Evolutionary conservation across 2,797 vertebrate genomes (phyloP), one percentile per base, ranked within the genome.

Genomic region (Stomatorhinus walkeri): DNA sequence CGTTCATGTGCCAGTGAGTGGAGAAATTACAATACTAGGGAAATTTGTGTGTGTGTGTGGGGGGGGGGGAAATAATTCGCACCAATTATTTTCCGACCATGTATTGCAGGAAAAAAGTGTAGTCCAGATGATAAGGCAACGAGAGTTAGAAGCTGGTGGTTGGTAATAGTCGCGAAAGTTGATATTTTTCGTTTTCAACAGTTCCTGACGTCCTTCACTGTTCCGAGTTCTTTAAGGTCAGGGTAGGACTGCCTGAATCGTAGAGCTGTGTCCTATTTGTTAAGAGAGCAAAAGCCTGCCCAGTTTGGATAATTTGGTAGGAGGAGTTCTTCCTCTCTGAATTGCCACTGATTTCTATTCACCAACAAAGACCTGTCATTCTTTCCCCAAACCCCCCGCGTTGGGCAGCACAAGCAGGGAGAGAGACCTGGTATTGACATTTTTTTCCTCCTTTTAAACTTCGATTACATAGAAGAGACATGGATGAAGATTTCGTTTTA

Each of bases 341-440:
- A 94, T 96, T 94, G 94, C 96, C 96, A 93, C 96, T 95, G 96
- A 96, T 96, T 97, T 96, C 96, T 97, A 96, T 96, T 97, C 97
- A 97, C 96, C 97, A 98, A 99, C 98, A 99, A 99, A 99, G 98
- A 98, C 95, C 97, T 98, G 97, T 98, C 97, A 98, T 95, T 97
- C 96, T 96, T 92, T 94, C 94, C 95, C 95, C 95, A 95, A 95
- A 96, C 94, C 95, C 94, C 95, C 92, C 92, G 94, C 95, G 96
- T 96, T 94, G 95, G 95, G 94, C 94, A 95, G 94, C 94, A 95
- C 95, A 95, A 96, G 96, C 95, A 95, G 90, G 40, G 79, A 91
- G 88, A 90, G 72, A 90, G 92, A 93, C 91, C 90, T 91, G 92
- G 91, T 93, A 92, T 91, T 93, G 92, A 93, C 91, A 90, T 94